Percentiles rank a stretch among this genome's conserved stretches.
phyloP scores from a whole-genome alignment of 2,113 vertebrate species.

The Scolopax mira region DNA sequence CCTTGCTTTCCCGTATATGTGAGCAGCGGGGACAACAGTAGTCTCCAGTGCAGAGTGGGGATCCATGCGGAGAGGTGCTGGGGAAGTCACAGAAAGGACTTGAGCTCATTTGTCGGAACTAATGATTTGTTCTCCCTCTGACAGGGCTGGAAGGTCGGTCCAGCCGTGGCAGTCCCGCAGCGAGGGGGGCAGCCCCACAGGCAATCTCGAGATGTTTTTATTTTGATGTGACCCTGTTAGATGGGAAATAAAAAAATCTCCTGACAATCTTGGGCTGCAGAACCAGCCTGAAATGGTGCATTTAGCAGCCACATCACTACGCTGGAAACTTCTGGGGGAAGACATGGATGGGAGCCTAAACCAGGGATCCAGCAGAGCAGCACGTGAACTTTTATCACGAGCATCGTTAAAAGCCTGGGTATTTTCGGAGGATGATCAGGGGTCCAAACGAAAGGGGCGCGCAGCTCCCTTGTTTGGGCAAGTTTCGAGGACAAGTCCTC shows the following conservation, averaged over 20 bases:
- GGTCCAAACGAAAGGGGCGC: not conserved
- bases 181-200: not conserved
- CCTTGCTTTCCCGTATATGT: not conserved
- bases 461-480: not conserved
- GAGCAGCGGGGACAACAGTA: not conserved
- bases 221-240: not conserved
- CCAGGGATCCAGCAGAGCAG: not conserved
- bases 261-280: not conserved
- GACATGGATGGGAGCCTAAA: not conserved
- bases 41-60: not conserved
- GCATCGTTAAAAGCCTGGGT: not conserved
- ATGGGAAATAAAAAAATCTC: not conserved
- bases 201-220: not conserved
- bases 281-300: not conserved
- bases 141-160: not conserved
- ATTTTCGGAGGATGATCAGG: not conserved
- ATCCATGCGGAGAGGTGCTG: fast-evolving
- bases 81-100: not conserved
- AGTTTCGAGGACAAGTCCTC: not conserved
- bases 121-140: not conserved
- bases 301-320: not conserved
- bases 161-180: not conserved
- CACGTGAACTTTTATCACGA: not conserved
- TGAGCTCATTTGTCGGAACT: not conserved
- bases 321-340: not conserved